Base-by-base conservation (phyloP, 1,140 invertebrate species). In the Megalopta genalis region DNA sequence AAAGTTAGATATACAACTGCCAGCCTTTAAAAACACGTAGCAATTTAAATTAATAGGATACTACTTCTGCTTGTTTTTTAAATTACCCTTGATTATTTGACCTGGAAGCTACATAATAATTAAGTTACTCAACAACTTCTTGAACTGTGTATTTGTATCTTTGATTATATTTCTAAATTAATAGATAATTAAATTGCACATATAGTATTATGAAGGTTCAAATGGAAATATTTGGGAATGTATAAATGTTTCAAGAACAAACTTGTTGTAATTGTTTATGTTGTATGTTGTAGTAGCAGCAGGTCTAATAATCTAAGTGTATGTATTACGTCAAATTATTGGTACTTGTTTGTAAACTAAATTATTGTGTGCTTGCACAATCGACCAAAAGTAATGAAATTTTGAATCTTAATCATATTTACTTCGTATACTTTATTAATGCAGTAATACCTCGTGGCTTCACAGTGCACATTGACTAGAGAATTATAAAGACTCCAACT, bases 391-490 rank as follows among this genome's bases (percentile, higher is more conserved):
- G n/a, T 57, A n/a, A 23, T 6, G 8, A 57, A n/a, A 4, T 57
- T n/a, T 57, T 57, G 1, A 57, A n/a, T 57, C n/a, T 57, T n/a
- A 57, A 57, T 5, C 5, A 7, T 10, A n/a, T 65, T 71, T 59
- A 57, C 46, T 71, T 59, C 42, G 39, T 27, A 10, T 70, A 16
- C 65, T 77, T 69, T 70, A 76, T 83, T 80, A 52, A 54, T 76
- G 49, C 54, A 18, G 76, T 72, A 77, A 86, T 75, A 88, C 85
- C 83, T 87, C 86, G 83, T 78, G 85, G 59, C 80, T 88, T 82
- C 82, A 81, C 68, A 85, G 88, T 89, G 80, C 85, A 88, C 83
- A 81, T 83, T 91, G 90, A 91, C 90, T 91, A 91, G 90, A 91
- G 86, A 85, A 79, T 89, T 87, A 84, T 76, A 83, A 88, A 80